Evolutionary conservation across 1,140 invertebrate species (phyloP).

Genomic region (Gerris buenoi): DNA sequence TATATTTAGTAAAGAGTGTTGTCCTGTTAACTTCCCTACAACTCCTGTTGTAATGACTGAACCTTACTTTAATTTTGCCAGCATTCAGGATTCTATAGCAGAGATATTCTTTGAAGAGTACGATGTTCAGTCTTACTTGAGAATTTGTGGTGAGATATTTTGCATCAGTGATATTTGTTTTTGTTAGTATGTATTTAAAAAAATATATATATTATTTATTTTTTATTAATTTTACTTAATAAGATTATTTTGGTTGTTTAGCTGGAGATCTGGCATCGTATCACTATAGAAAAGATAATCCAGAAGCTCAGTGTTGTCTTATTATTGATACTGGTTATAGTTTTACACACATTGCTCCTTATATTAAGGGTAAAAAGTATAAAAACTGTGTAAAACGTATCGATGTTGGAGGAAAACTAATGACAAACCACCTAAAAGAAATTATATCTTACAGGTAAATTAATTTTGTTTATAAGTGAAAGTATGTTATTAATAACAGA

Average conservation of each 20-base stretch:
- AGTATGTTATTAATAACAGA: too few relatives aligned
- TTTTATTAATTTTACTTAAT: conserved; percentile 38
- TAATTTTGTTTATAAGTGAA: not conserved
- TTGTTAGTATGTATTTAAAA: not conserved
- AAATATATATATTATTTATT: conserved; percentile 23
- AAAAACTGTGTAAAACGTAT: conserved; percentile 65
- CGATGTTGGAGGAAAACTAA: conserved; percentile 88
- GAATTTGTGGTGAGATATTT: conserved; percentile 60
- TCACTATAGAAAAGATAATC: conserved; percentile 36
- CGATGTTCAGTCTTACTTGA: conserved; percentile 68
- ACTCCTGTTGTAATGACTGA: conserved; percentile 81
- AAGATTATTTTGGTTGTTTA: conserved; percentile 24
- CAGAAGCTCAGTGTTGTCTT: conserved; percentile 52
- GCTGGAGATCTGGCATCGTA: conserved; percentile 37
- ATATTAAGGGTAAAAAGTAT: conserved; percentile 74
- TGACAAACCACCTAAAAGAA: conserved; percentile 98
- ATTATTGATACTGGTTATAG: conserved; percentile 90
- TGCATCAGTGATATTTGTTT: too few relatives aligned
- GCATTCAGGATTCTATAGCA: conserved; percentile 80
- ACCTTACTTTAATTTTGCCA: conserved; percentile 84
- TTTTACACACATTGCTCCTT: conserved; percentile 89
- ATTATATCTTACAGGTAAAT: conserved; percentile 70
- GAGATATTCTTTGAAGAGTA: conserved; percentile 98
- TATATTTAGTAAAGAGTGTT: conserved; percentile 77
- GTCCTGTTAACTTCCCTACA: conserved; percentile 58